Evolutionary conservation across 2,113 vertebrate species (phyloP).

Genomic region (Syngnathus floridae): DNA sequence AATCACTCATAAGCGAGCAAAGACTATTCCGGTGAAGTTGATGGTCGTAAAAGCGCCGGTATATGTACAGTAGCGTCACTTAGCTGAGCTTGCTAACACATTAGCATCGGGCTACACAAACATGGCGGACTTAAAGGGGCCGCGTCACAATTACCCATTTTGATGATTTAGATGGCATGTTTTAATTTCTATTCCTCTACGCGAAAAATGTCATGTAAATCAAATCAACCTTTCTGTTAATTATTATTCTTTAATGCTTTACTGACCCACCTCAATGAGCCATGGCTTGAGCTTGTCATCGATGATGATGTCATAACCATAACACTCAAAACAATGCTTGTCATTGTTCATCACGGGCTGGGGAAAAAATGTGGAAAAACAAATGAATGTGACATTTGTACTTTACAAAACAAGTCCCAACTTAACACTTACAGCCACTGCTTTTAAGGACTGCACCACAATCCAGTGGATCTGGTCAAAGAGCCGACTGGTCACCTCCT

Average conservation of each 20-base stretch:
- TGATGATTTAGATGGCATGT: neutral
- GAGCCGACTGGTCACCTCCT: conserved; percentile 85
- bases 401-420: neutral
- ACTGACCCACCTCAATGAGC: conserved; percentile 89
- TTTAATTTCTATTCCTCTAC: neutral
- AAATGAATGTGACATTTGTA: neutral
- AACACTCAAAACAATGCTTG: conserved; percentile 98
- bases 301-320: conserved; percentile 98
- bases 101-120: neutral
- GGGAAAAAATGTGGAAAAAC: neutral
- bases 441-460: conserved; percentile 94
- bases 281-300: conserved; percentile 95
- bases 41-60: neutral
- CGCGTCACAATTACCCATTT: no score
- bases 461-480: conserved; percentile 99
- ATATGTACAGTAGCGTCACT: neutral
- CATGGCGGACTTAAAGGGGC: neutral
- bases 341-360: conserved; percentile 98
- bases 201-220: neutral
- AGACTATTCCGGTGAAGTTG: neutral
- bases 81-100: neutral
- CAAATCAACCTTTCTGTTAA: neutral
- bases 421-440: conserved; percentile 82
- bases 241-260: no score
- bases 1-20: no score